phyloP scores from a whole-genome alignment of 1,140 invertebrate species.

The Ptiloglossa arizonensis region DNA sequence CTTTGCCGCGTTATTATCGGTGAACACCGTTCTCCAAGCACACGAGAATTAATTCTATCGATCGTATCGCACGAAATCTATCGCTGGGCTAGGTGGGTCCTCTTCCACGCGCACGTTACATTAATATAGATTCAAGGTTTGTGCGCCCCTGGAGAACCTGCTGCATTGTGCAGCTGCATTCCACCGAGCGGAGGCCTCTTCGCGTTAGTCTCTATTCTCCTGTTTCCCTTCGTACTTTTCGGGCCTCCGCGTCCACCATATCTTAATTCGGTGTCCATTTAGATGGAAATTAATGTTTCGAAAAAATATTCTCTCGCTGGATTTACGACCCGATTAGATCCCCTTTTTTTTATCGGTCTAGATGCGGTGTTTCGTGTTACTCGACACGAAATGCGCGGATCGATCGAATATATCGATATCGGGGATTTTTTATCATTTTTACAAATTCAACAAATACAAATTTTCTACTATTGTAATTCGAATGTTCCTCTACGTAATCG shows the following conservation, averaged over 20 bases:
- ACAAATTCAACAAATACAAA: too few species aligned
- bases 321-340: slow-evolving; percentile 12
- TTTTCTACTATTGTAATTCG: too few species aligned
- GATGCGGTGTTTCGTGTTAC: slow-evolving; percentile 1
- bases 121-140: slow-evolving; percentile 46
- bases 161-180: slow-evolving; percentile 68
- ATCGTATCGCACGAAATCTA: slow-evolving; percentile 23
- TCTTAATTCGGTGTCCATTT: slow-evolving; percentile 54
- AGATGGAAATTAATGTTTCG: slow-evolving; percentile 30
- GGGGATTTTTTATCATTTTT: too few species aligned
- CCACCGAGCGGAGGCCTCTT: slow-evolving; percentile 50
- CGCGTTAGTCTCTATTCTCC: slow-evolving; percentile 25
- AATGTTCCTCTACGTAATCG: too few species aligned
- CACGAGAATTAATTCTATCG: slow-evolving; percentile 21
- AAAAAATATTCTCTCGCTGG: neutral
- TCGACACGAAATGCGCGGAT: neutral
- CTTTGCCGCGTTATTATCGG: too few species aligned
- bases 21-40: neutral
- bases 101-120: slow-evolving; percentile 41
- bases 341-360: neutral
- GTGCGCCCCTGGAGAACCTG: slow-evolving; percentile 55
- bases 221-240: slow-evolving; percentile 9
- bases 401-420: neutral
- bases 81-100: slow-evolving; percentile 6
- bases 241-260: slow-evolving; percentile 34